Base-by-base conservation (phyloP, 1,140 invertebrate species). In the Brachionus plicatilis region DNA sequence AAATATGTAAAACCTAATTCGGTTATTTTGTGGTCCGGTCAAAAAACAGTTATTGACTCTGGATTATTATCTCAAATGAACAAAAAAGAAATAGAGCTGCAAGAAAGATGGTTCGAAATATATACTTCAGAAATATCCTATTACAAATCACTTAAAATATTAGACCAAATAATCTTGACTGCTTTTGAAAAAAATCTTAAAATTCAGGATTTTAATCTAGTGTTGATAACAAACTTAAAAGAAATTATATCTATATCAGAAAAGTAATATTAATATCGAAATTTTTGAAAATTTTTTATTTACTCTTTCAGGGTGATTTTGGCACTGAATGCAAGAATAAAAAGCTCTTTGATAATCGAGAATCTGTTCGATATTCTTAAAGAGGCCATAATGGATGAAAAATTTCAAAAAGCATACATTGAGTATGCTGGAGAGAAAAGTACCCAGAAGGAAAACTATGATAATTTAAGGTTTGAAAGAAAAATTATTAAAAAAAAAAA, bases 51-150 rank as follows among this genome's bases (percentile, higher is more conserved):
- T 29, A 76, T 50, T 11, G 27, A 47, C 8, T 50, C 45, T 3
- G 45, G 27, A 20, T 9, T 50, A 24, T 47, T 76, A 2, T 20
- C 2, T 14, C 7, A 27, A 53, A 76, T 76, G 72, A 50, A 1
- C 17, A 76, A 76, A 50, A 47, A 12, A 50, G 43, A 76, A 27
- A 76, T 50, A n/a, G 72, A 76, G 27, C n/a, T 76, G 20, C 72
- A 76, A 76, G 72, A 76, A 17, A 76, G 72, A 76, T 76, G 72
- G 72, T 76, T 76, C 43, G 72, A 76, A 50, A 76, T 76, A 47
- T 76, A 47, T 12, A 76, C 72, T 27, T 76, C 72, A 12, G 72
- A 76, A 76, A 76, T 76, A 9, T 50, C 12, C 9, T 76, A 76
- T 33, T 76, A 24, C 5, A 76, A 76, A 50, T 27, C 72, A 53